A percentile compares a stretch with the other conserved stretches of the same genome.
These are phyloP conservation scores for Formica aserva DNA, from an alignment of 2,888 invertebrate genomes.

Conservation along the genomic window DNA sequence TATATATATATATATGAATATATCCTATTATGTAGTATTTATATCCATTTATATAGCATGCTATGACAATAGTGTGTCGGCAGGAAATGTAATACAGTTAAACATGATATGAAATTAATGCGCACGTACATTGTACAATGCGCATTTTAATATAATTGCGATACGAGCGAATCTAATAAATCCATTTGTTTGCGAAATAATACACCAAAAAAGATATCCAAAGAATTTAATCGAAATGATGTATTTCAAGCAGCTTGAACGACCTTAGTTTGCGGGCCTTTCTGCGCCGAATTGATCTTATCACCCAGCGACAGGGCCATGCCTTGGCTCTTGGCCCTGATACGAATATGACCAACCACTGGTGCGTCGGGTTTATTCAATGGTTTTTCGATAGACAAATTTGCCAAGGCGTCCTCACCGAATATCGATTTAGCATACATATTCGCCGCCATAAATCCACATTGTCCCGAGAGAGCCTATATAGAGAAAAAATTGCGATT, in stretches of 20 bases:
- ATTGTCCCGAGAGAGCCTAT: conserved; percentile 96
- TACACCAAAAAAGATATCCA: conserved; percentile 23
- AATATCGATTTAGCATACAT: conserved; percentile 99
- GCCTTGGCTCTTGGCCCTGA: conserved; percentile 99
- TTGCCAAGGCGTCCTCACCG: conserved; percentile 99
- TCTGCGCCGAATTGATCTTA: conserved; percentile 98
- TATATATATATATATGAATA: conserved; percentile 34
- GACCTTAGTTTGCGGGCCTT: conserved; percentile 86
- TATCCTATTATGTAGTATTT: conserved; percentile 27
- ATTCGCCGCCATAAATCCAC: conserved; percentile 99
- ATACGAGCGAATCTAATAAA: background rate
- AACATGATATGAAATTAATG: conserved; percentile 58
- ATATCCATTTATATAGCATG: background rate
- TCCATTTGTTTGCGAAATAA: conserved; percentile 17
- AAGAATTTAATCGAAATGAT: background rate
- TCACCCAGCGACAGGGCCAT: conserved; percentile 99
- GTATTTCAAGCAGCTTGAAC: conserved; percentile 82
- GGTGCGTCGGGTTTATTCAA: conserved; percentile 94
- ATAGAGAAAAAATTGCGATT: conserved; percentile 61
- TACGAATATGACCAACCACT: conserved; percentile 98
- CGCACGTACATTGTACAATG: conserved; percentile 50
- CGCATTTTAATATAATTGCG: conserved; percentile 4
- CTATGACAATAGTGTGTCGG: conserved; percentile 15
- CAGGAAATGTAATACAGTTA: conserved; percentile 41
- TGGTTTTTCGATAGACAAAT: conserved; percentile 98